Evolutionary conservation across 2,797 vertebrate genomes (phyloP), one percentile per base, ranked within the genome.

Genomic region (Alauda arvensis): DNA sequence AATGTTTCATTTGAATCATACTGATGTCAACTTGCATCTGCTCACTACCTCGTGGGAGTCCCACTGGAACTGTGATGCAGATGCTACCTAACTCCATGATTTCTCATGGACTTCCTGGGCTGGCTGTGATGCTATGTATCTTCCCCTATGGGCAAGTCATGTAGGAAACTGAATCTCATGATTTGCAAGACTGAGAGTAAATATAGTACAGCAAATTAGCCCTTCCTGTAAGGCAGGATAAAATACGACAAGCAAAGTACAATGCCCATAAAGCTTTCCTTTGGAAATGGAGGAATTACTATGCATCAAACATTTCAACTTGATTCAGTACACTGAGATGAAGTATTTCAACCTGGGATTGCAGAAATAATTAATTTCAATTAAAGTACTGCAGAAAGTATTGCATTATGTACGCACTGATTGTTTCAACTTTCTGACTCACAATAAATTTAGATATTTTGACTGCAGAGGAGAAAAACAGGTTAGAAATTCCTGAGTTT

Each of bases 1-100:
- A 90, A 83, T 66, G 46, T 83, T 94, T 91, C 25, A 61, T 91
- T 84, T 91, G 88, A 87, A 72, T 93, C 74, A 88, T 49, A n/a
- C 31, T 81, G 67, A 92, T 91, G 79, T 92, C 91, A 94, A 67
- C n/a, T 78, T 92, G 63, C 82, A 90, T 87, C 92, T 94, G 84
- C 67, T 93, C 74, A 87, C 63, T 46, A 85, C 43, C 53, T 78
- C 4, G 0, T 85, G 67, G 56, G 75, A 78, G 29, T 88, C 70
- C 67, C 81, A 51, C 42, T 66, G 62, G 70, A 92, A 40, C n/a
- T 28, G 49, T 81, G 79, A 48, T 90, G 79, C 90, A 91, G 82
- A 91, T 93, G 90, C 63, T 90, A 15, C 52, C 65, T 53, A 79
- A 57, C 34, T 60, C 77, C 49, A 24, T 18, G 34, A 69, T 87